phyloP scores from a whole-genome alignment of 2,888 invertebrate genomes.

The Macroteleia sp. region DNA sequence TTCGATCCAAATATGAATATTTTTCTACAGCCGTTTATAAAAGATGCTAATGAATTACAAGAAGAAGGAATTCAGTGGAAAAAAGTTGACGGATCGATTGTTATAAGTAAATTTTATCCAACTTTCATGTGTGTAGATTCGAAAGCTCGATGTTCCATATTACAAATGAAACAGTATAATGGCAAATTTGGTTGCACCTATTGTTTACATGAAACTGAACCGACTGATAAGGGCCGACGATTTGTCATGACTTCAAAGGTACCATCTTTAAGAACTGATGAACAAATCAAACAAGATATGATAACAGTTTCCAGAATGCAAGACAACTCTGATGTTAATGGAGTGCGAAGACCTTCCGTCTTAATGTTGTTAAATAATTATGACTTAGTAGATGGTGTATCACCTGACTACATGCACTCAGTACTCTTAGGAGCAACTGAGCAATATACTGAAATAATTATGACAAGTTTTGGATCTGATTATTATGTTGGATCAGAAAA shows the following conservation, averaged over 20 bases:
- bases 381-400: not conserved
- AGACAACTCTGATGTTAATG: not conserved
- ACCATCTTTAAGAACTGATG: conserved; percentile 8
- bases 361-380: conserved; percentile 14
- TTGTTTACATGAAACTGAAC: not conserved
- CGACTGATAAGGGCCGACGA: conserved; percentile 3
- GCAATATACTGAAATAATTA: conserved; percentile 20
- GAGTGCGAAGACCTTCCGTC: not conserved
- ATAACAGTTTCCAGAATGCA: not conserved
- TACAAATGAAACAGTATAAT: conserved; percentile 41
- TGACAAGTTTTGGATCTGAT: not conserved
- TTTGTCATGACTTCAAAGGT: not conserved
- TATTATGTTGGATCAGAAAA: conserved; percentile 22
- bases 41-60: conserved; percentile 20
- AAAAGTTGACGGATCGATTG: not conserved
- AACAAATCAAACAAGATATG: conserved; percentile 5
- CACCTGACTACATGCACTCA: conserved; percentile 31
- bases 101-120: conserved; percentile 18
- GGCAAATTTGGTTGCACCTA: conserved; percentile 18
- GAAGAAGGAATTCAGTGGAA: conserved; percentile 6
- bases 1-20: conserved; percentile 35
- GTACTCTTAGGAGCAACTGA: conserved; percentile 10
- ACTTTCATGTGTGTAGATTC: conserved; percentile 14
- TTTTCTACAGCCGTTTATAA: conserved; percentile 14
- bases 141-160: conserved; percentile 18